Evolutionary conservation across 2,888 invertebrate species (phyloP).

Genomic region (Tenthredo notha): DNA sequence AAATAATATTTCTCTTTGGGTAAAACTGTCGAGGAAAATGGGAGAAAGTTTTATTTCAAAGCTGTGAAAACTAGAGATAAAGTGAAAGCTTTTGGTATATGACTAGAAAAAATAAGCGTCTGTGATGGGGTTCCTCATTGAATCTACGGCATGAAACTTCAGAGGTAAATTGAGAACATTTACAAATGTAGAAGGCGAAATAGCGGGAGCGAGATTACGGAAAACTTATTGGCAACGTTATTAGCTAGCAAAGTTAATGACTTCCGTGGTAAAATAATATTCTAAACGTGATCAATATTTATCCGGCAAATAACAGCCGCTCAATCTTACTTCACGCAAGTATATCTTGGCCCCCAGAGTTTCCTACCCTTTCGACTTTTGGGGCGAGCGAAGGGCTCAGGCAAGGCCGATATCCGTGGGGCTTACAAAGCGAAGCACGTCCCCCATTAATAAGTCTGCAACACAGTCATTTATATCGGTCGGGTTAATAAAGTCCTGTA

Average conservation of each 20-base stretch:
- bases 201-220: background rate
- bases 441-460: constrained; percentile 65
- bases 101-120: background rate
- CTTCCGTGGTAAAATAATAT: constrained; percentile 45
- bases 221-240: constrained; percentile 15
- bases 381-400: constrained; percentile 25
- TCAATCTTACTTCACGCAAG: constrained; percentile 33
- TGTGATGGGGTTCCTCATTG: background rate
- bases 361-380: constrained; percentile 55
- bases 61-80: background rate
- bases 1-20: background rate
- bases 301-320: constrained; percentile 35
- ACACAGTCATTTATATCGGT: constrained; percentile 65
- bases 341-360: constrained; percentile 36
- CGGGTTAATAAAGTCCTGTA: constrained; percentile 64
- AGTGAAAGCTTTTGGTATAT: background rate
- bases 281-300: constrained; percentile 49
- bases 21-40: background rate
- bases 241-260: constrained; percentile 25
- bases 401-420: constrained; percentile 48
- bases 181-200: constrained; percentile 5
- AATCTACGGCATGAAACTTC: background rate
- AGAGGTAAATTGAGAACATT: constrained; percentile 6
- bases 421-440: constrained; percentile 63
- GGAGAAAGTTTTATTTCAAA: background rate